Evolutionary conservation across 1,140 invertebrate genomes (phyloP).

Genomic region (Tyrophagus putrescentiae): DNA sequence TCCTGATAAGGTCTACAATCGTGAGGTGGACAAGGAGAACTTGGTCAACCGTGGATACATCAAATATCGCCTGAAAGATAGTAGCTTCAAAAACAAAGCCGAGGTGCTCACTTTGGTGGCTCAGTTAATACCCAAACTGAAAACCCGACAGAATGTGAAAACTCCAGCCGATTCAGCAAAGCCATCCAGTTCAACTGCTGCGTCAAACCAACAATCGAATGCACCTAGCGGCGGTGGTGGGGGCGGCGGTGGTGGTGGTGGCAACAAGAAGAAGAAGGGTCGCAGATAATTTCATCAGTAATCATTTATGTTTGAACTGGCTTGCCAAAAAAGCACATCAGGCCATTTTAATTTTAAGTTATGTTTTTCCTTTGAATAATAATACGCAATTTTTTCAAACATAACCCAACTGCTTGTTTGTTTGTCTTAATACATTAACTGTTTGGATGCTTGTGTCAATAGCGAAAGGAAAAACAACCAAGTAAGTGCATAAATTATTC

Average conservation of each 20-base stretch:
- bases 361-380: neutral
- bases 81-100: slow-evolving; percentile 19
- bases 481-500: no score
- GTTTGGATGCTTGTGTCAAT: no score
- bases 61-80: slow-evolving; percentile 9
- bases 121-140: slow-evolving; percentile 79
- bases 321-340: neutral
- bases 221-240: slow-evolving; percentile 2
- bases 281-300: neutral
- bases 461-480: no score
- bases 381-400: neutral
- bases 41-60: slow-evolving; percentile 64
- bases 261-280: slow-evolving; percentile 17
- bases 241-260: neutral
- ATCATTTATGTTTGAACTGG: neutral
- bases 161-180: neutral
- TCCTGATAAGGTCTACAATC: slow-evolving; percentile 73
- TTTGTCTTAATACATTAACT: neutral
- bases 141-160: slow-evolving; percentile 45
- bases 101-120: slow-evolving; percentile 55
- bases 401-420: neutral
- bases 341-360: neutral
- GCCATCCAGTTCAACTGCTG: neutral
- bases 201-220: neutral
- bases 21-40: slow-evolving; percentile 73